Evolutionary conservation across 2,888 invertebrate species (phyloP), one percentile per base, ranked within the genome.

Genomic region (Microctonus brassicae): DNA sequence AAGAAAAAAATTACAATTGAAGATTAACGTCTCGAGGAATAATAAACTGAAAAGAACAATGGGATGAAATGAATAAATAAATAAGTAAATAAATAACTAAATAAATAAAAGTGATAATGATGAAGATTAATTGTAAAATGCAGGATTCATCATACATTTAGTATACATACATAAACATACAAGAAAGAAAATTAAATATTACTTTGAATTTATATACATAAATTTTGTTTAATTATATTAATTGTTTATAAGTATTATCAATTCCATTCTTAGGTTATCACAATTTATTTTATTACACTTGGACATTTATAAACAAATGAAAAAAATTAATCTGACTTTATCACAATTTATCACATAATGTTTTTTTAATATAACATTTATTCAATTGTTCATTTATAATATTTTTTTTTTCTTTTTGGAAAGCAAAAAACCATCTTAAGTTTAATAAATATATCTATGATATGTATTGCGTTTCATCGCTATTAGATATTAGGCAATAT

Each of bases 401-500:
- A 29, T 69, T 42, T 69, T 55, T 47, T 47, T 47, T 47, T 39
- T 73, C 73, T 57, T 64, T 61, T 70, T 33, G 33, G 57, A 64
- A 71, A 72, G 34, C 66, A 61, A 47, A 33, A 68, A 24, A 55
- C 58, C 70, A 75, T 47, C 73, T 64, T 76, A 64, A 66, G 67
- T 70, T 57, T 65, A 57, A 66, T 73, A 75, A 53, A 63, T 66
- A 68, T 39, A 61, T 39, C 36, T 39, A 39, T 5, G 69, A 66
- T 61, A 65, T 67, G 65, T 47, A 65, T 74, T 76, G 67, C 67
- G 75, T 76, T 76, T 73, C 73, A 75, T 75, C 73, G 77, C 77
- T 81, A 78, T 75, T 78, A 80, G 76, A 66, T 74, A 76, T 77
- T 82, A 82, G 82, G 79, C 81, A 81, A 80, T 79, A 79, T 80